A percentile compares a stretch with the other conserved stretches of the same genome.
Conservation (phyloP, 2,113 vertebrate species). For the Camelus dromedarius region DNA sequence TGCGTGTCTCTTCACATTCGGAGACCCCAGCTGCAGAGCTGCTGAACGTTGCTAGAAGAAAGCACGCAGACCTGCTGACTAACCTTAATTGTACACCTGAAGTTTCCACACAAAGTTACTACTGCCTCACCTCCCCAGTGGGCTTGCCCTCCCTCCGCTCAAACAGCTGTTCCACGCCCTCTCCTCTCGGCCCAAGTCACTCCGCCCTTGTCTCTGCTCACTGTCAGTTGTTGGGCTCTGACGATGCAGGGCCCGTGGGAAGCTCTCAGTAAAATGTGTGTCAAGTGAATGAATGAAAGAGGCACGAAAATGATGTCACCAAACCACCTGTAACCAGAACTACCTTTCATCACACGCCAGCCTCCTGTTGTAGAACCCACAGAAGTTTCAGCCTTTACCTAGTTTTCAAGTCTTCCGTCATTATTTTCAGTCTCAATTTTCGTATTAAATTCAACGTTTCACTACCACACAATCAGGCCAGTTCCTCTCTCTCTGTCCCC, state of each 20-base stretch:
- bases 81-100: neutral
- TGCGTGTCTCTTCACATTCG: rapidly evolving
- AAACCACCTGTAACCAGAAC: neutral
- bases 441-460: neutral
- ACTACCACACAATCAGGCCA: neutral
- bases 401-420: neutral
- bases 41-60: neutral
- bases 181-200: neutral
- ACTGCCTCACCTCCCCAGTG: neutral
- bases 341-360: neutral
- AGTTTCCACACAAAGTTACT: neutral
- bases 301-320: neutral
- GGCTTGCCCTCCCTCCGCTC: neutral
- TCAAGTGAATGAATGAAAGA: neutral
- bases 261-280: neutral
- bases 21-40: neutral
- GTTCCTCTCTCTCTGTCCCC: neutral
- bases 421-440: neutral
- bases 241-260: neutral
- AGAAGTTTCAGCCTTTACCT: neutral
- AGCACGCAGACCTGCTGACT: neutral
- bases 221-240: no score
- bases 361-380: neutral
- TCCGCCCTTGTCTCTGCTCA: neutral
- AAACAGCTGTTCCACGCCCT: no score